Base-by-base conservation (phyloP, 2,888 invertebrate genomes). In the Dioctria rufipes region DNA sequence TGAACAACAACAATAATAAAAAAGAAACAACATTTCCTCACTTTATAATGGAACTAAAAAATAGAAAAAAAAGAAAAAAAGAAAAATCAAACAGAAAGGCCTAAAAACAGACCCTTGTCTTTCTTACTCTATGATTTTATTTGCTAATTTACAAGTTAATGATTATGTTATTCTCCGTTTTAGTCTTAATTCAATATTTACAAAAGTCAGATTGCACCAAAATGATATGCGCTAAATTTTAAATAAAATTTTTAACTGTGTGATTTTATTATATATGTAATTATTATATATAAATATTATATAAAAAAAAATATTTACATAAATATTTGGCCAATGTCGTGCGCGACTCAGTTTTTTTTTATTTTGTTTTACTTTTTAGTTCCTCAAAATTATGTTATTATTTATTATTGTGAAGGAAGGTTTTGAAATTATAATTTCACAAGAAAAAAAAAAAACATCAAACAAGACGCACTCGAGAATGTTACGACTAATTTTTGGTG, bases 211-310 rank as follows among this genome's bases (percentile, higher is more conserved):
- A 82, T 82, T 82, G 82, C 82, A 82, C 82, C 82, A 78, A 80
- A 78, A 61, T 82, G 82, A 82, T 82, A 82, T 82, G 82, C 82
- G 78, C 80, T 80, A 58, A 9, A 60, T 75, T 75, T 75, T 60
- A 60, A 75, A 58, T 43, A 58, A 75, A 67, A 58, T 43, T 60
- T 25, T 25, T 60, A 13, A n/a, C 60, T 13, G 11, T 13, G 11
- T n/a, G n/a, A 60, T 60, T 75, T 67, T 49, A 11, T 73, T 58
- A 25, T 61, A 61, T 25, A 69, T 25, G 11, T 69, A 69, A 11
- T 49, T 11, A 9, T 49, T 49, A 13, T 46, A 46, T 69, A 49
- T 69, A 37, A 46, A 69, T 46, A 69, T 11, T 69, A 69, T 46
- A 46, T 51, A 51, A 8, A 51, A 51, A n/a, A 11, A 11, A 51